Percentiles rank a stretch among this genome's conserved stretches.
phyloP scores from a whole-genome alignment of 2,113 vertebrate genomes.

The Electrona antarctica region DNA sequence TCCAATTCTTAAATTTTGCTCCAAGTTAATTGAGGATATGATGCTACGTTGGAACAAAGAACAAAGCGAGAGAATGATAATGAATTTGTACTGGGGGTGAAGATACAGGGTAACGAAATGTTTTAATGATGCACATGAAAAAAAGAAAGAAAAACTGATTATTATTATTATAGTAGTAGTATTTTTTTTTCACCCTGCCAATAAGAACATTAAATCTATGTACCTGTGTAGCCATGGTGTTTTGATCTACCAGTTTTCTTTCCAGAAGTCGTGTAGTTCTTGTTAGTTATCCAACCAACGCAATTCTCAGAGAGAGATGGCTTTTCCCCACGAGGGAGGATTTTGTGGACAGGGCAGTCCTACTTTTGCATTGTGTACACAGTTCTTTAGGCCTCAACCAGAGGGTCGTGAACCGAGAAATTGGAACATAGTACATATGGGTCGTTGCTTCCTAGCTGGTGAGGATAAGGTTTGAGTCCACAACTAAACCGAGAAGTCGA shows the following conservation, averaged over 20 bases:
- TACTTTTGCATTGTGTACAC: not conserved
- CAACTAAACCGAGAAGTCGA: too few species aligned
- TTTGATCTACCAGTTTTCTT: slow-evolving; percentile 9
- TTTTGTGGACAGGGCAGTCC: slow-evolving; percentile 60
- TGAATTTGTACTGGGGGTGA: too few species aligned
- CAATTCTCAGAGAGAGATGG: not conserved
- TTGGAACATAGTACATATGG: too few species aligned
- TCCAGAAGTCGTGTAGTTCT: not conserved
- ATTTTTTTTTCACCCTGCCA: too few species aligned
- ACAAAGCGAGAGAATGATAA: too few species aligned
- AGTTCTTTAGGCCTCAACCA: not conserved
- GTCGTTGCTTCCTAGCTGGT: too few species aligned
- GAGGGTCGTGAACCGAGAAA: not conserved
- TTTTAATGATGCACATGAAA: not conserved
- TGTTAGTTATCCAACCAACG: not conserved
- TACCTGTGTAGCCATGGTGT: slow-evolving; percentile 74
- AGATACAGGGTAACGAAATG: too few species aligned
- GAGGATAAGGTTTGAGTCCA: too few species aligned
- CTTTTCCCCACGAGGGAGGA: not conserved
- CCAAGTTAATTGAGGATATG: slow-evolving; percentile 1
- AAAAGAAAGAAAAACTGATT: not conserved
- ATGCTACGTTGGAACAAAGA: too few species aligned
- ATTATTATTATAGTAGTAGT: too few species aligned
- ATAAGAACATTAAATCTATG: not conserved
- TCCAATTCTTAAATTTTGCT: not conserved